Conservation (phyloP, 2,113 vertebrate genomes). For the Sceloporus tristichus region DNA sequence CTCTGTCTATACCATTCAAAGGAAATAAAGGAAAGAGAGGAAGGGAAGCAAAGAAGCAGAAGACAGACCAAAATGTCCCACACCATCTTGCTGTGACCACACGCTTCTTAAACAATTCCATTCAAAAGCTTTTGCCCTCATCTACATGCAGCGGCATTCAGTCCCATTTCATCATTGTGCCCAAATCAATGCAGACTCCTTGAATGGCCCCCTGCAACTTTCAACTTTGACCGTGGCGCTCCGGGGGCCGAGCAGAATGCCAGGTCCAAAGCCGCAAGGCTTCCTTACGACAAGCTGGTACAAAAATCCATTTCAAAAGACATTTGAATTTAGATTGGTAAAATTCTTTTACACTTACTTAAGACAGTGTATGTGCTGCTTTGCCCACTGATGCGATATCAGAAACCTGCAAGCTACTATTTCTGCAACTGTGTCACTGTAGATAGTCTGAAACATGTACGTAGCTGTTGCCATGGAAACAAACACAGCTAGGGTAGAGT, state of each 20-base stretch:
- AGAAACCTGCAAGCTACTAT: constrained; percentile 80
- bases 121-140: constrained; percentile 53
- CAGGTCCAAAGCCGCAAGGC: constrained; percentile 13
- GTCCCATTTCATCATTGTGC: constrained; percentile 51
- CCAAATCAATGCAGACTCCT: constrained; percentile 60
- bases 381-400: constrained; percentile 77
- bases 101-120: constrained; percentile 30
- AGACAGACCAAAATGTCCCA: neutral
- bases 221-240: constrained; percentile 66
- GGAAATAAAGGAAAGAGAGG: neutral
- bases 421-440: constrained; percentile 84
- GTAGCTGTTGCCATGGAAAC: constrained; percentile 85
- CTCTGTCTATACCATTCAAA: constrained; percentile 1
- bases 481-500: constrained; percentile 82
- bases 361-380: constrained; percentile 71
- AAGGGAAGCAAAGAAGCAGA: neutral
- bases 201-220: constrained; percentile 72
- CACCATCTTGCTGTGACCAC: neutral
- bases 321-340: constrained; percentile 66
- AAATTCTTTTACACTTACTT: constrained; percentile 77
- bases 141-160: constrained; percentile 55
- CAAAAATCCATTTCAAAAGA: constrained; percentile 26
- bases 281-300: constrained; percentile 1
- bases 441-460: constrained; percentile 80
- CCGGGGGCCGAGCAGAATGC: constrained; percentile 20